Percentiles rank a stretch among this genome's conserved stretches.
Conservation (phyloP, 2,888 invertebrate species). For the Caenorhabditis sp. region DNA sequence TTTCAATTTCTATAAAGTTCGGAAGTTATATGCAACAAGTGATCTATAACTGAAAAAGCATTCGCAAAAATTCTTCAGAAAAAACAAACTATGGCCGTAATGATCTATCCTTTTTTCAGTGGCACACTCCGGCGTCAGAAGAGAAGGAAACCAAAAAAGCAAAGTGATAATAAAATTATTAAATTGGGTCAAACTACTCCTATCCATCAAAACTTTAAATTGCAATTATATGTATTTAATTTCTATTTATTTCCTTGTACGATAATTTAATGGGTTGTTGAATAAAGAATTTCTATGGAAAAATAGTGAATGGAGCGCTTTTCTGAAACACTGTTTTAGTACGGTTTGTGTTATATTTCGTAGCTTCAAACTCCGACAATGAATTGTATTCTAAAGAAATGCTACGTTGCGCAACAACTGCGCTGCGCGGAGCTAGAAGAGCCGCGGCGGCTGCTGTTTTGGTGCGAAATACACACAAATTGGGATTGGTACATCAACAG, state of each 20-base stretch:
- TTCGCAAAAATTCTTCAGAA: no score
- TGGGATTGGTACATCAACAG: not conserved
- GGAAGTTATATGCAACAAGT: no score
- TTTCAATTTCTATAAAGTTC: no score
- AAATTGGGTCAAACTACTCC: not conserved
- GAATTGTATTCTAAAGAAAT: not conserved
- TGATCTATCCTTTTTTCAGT: constrained; percentile 40
- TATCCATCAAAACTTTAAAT: not conserved
- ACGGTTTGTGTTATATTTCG: no score
- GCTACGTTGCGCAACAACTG: not conserved
- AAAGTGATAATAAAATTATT: constrained; percentile 20
- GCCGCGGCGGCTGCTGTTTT: not conserved
- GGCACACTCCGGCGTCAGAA: constrained; percentile 21
- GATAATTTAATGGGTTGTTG: no score
- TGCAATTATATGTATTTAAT: not conserved
- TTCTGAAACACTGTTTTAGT: no score
- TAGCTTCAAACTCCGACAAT: not conserved
- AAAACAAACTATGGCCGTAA: no score
- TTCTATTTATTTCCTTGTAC: no score
- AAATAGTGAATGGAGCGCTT: no score
- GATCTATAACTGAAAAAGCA: no score
- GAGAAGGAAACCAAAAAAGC: constrained; percentile 37
- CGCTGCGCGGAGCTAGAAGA: not conserved
- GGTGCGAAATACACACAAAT: not conserved
- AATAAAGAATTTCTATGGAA: no score